Conservation (phyloP, 2,113 vertebrate genomes). For the Grantiella picta region DNA sequence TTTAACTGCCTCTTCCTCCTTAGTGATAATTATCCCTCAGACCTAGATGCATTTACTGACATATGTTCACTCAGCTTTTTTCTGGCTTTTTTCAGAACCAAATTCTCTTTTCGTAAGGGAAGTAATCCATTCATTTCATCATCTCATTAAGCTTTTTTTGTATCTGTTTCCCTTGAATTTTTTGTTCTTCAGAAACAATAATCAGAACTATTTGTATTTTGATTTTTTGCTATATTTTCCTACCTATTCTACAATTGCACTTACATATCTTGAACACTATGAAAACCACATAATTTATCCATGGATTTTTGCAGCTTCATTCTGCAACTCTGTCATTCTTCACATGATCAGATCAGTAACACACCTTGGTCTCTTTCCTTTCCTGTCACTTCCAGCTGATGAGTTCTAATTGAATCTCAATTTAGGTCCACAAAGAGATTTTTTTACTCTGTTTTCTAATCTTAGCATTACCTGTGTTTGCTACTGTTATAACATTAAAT, state of each 20-base stretch:
- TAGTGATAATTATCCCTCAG: background rate
- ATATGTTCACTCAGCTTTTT: background rate
- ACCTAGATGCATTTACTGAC: background rate
- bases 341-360: background rate
- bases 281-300: background rate
- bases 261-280: background rate
- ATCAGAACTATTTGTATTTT: background rate
- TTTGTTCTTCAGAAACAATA: background rate
- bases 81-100: background rate
- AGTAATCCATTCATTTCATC: background rate
- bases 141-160: background rate
- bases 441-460: background rate
- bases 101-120: background rate
- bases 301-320: background rate
- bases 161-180: background rate
- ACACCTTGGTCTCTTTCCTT: background rate
- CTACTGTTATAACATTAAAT: background rate
- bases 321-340: background rate
- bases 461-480: background rate
- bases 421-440: background rate
- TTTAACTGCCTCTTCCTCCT: background rate
- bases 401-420: background rate
- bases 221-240: background rate
- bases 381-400: background rate
- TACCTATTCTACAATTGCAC: background rate